Evolutionary conservation across 2,797 vertebrate species (phyloP).

Genomic region (Tinamus major): DNA sequence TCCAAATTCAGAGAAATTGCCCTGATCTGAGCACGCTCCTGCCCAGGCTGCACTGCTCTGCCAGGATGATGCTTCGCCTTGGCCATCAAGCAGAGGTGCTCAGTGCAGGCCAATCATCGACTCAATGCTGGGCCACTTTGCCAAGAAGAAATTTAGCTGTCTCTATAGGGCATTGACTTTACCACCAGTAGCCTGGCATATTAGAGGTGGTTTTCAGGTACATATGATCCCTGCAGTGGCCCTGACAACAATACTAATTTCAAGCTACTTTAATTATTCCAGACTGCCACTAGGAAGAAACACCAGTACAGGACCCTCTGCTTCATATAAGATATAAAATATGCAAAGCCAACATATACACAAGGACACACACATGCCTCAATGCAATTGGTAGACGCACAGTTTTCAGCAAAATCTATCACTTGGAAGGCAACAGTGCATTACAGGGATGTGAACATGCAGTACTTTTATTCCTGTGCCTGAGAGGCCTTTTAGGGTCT

Average conservation of each 20-base stretch:
- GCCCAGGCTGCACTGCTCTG: neutral
- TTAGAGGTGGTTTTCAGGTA: neutral
- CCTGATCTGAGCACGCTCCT: neutral
- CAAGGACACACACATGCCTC: accelerated
- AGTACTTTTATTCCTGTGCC: neutral
- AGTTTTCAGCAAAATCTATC: neutral
- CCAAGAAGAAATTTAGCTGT: neutral
- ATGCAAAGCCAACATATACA: neutral
- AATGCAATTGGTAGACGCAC: neutral
- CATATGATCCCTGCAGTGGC: neutral
- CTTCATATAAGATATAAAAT: neutral
- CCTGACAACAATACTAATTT: neutral
- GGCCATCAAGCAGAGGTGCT: no score
- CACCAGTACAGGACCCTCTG: neutral
- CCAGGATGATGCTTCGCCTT: no score
- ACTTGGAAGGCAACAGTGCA: neutral
- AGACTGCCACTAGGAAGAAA: neutral
- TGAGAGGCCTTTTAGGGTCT: neutral
- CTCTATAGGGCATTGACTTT: neutral
- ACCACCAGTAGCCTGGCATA: neutral
- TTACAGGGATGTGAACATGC: neutral
- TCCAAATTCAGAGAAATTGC: neutral
- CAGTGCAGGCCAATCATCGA: neutral
- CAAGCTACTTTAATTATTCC: neutral
- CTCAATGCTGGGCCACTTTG: neutral